Percentiles rank a stretch among this genome's conserved stretches.
Evolutionary conservation across 2,888 invertebrate species (phyloP).

Genomic region (Pseudeuparius sepicola): DNA sequence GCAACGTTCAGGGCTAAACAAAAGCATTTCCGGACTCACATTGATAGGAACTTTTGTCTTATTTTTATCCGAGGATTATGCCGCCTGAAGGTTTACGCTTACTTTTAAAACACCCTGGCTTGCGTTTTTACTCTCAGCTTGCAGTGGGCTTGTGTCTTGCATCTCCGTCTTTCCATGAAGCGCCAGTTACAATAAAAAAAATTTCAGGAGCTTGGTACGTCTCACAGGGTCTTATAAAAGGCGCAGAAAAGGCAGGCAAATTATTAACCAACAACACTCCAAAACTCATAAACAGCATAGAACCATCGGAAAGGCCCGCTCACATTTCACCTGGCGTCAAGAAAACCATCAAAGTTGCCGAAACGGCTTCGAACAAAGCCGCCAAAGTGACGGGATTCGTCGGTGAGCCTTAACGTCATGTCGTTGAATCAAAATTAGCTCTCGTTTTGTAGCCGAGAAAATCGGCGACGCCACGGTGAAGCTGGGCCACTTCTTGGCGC

Average conservation of each 20-base stretch:
- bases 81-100: too few species aligned
- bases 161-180: too few species aligned
- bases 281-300: conserved; percentile 48
- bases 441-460: conserved; percentile 38
- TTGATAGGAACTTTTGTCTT: too few species aligned
- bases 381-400: conserved; percentile 58
- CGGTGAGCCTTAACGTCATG: conserved; percentile 38
- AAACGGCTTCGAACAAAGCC: conserved; percentile 55
- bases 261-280: conserved; percentile 51
- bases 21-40: too few species aligned
- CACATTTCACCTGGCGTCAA: conserved; percentile 46
- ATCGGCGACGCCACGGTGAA: conserved; percentile 58
- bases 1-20: too few species aligned
- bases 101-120: too few species aligned
- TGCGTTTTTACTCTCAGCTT: too few species aligned
- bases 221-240: conserved; percentile 53
- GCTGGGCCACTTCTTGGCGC: conserved; percentile 56
- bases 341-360: conserved; percentile 51
- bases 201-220: conserved; percentile 53
- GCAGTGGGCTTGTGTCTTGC: too few species aligned
- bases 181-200: too few species aligned
- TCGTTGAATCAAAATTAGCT: not conserved
- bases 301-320: conserved; percentile 37
- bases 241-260: conserved; percentile 55
- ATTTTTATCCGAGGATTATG: too few species aligned